These are phyloP conservation scores for Ectropis grisescens DNA, from an alignment of 1,140 invertebrate species.

Conservation along the genomic window DNA sequence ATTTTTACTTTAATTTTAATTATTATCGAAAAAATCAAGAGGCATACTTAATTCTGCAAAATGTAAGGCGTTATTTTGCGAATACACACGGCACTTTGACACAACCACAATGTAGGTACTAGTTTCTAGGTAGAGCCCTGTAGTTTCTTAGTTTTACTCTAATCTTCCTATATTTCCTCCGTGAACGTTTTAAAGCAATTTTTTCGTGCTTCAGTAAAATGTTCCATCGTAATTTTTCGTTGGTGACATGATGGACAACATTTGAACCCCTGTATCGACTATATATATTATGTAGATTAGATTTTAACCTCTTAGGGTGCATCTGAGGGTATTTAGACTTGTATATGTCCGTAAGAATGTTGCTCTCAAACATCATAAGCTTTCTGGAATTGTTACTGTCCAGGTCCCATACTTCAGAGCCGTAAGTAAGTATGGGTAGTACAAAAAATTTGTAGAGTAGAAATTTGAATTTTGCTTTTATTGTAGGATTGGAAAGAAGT, in stretches of 20 bases:
- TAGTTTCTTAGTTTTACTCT: no score
- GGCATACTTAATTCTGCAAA: no score
- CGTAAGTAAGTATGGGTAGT: constrained; percentile 29
- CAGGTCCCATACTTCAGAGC: constrained; percentile 28
- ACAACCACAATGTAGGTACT: no score
- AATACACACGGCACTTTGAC: no score
- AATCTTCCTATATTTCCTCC: no score
- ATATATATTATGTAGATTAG: constrained; percentile 16
- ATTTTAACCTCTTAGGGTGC: constrained; percentile 13
- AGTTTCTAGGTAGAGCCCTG: no score
- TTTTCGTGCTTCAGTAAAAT: constrained; percentile 18
- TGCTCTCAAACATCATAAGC: constrained; percentile 19
- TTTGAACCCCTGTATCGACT: constrained; percentile 10
- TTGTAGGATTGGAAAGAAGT: constrained; percentile 16
- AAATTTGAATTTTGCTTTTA: constrained; percentile 18
- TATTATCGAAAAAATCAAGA: no score
- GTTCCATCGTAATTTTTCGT: constrained; percentile 20
- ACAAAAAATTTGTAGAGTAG: constrained; percentile 30
- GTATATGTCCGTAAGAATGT: constrained; percentile 21
- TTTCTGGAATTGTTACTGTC: constrained; percentile 10
- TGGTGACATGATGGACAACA: constrained; percentile 18
- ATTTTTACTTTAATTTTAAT: no score
- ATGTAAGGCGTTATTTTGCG: no score
- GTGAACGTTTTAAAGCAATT: constrained; percentile 8
- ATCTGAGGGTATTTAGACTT: constrained; percentile 20